Percentiles rank a stretch among this genome's conserved stretches.
phyloP scores from a whole-genome alignment of 1,140 invertebrate genomes.

The Lucilia cuprina region DNA sequence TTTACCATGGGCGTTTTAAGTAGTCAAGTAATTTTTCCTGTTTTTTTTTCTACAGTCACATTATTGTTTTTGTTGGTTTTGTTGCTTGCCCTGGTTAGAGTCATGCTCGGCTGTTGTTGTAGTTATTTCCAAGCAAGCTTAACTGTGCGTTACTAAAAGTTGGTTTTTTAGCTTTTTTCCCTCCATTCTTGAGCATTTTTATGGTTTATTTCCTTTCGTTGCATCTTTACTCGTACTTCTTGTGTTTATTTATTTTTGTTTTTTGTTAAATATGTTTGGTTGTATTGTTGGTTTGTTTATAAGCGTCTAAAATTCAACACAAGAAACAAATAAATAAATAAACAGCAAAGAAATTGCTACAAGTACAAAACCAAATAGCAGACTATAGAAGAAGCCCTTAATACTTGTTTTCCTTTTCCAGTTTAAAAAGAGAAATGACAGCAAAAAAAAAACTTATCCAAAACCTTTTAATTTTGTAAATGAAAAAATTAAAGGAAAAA shows the following conservation, averaged over 20 bases:
- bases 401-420: background rate
- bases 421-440: background rate
- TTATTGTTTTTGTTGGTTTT: background rate
- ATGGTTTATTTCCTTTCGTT: slow-evolving; percentile 8
- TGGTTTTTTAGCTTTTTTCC: background rate
- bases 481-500: background rate
- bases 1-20: slow-evolving; percentile 6
- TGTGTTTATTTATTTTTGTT: no score
- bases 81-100: background rate
- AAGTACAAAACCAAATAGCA: background rate
- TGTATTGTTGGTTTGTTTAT: background rate
- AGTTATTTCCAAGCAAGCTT: background rate
- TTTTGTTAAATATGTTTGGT: background rate
- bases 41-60: background rate
- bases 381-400: background rate
- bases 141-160: slow-evolving; percentile 28
- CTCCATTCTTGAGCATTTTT: background rate
- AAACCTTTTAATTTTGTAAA: background rate
- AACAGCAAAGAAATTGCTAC: background rate
- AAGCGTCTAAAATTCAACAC: background rate
- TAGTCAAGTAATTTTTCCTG: background rate
- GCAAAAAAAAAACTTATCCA: background rate
- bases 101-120: background rate
- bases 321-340: background rate
- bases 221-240: background rate